Conservation (phyloP, 2,888 invertebrate species). For the Drosophila hamatofila region DNA sequence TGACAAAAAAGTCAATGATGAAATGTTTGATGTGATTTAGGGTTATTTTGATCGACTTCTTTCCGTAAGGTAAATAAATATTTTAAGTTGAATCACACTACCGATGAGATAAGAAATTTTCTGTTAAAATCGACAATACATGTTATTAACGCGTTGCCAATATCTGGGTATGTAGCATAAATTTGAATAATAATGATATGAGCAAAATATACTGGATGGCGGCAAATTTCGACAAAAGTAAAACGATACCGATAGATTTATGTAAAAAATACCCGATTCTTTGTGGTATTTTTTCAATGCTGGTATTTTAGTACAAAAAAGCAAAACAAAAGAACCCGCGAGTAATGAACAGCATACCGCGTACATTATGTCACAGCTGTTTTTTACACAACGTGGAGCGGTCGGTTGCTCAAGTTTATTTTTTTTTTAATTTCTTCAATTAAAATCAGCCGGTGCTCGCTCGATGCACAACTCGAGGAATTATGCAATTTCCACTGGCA, state of each 20-base stretch:
- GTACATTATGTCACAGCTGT: constrained; percentile 60
- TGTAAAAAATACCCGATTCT: background rate
- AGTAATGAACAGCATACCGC: constrained; percentile 39
- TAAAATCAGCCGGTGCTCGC: constrained; percentile 56
- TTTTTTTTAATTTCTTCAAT: constrained; percentile 58
- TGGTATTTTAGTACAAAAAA: constrained; percentile 1
- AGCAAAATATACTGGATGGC: background rate
- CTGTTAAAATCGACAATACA: background rate
- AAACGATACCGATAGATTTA: background rate
- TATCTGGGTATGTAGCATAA: constrained; percentile 9
- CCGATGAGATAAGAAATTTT: constrained; percentile 7
- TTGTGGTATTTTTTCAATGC: constrained; percentile 20
- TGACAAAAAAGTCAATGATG: constrained; percentile 40
- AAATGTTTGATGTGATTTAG: background rate
- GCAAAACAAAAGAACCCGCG: constrained; percentile 11
- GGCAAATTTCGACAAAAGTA: background rate
- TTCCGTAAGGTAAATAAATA: background rate
- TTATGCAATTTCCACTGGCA: constrained; percentile 61
- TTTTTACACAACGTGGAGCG: constrained; percentile 66
- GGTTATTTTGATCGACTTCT: background rate
- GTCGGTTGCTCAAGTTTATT: constrained; percentile 32
- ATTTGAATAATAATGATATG: background rate
- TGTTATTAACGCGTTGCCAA: background rate
- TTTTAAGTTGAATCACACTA: background rate
- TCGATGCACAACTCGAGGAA: constrained; percentile 80